Evolutionary conservation across 2,797 vertebrate species (phyloP).

Genomic region (Morelia viridis): DNA sequence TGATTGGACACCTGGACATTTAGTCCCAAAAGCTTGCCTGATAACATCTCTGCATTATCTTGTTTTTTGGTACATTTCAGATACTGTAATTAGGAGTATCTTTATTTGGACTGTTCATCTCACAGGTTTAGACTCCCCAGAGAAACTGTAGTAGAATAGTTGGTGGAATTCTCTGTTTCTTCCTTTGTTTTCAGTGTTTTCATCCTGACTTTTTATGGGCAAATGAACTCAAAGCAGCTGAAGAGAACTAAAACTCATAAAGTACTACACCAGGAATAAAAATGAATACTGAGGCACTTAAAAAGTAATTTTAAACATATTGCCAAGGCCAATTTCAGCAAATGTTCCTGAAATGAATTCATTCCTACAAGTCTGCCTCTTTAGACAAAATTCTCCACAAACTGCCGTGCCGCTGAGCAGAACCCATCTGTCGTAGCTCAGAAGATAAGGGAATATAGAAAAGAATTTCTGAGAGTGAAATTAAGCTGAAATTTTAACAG

Average conservation of each 20-base stretch:
- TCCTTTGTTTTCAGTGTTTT: not conserved
- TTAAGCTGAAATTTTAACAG: not conserved
- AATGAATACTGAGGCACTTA: no score
- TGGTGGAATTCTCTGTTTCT: not conserved
- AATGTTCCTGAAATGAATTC: not conserved
- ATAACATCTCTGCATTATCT: not conserved
- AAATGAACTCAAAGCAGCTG: not conserved
- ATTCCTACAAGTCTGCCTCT: no score
- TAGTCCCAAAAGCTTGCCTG: not conserved
- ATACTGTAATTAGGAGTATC: not conserved
- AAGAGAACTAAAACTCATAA: no score
- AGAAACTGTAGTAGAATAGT: not conserved
- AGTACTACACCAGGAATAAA: not conserved
- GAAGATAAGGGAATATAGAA: not conserved
- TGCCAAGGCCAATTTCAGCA: not conserved
- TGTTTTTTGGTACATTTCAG: not conserved
- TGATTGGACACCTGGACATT: not conserved
- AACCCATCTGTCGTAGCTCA: not conserved
- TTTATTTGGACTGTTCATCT: not conserved
- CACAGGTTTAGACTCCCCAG: not conserved
- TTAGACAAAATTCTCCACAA: not conserved
- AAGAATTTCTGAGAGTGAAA: not conserved
- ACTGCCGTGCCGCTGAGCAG: not conserved
- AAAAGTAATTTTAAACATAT: not conserved
- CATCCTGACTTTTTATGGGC: not conserved